Percentiles rank a stretch among this genome's conserved stretches.
phyloP scores from a whole-genome alignment of 2,797 vertebrate genomes.

The Lycodopsis pacificus region DNA sequence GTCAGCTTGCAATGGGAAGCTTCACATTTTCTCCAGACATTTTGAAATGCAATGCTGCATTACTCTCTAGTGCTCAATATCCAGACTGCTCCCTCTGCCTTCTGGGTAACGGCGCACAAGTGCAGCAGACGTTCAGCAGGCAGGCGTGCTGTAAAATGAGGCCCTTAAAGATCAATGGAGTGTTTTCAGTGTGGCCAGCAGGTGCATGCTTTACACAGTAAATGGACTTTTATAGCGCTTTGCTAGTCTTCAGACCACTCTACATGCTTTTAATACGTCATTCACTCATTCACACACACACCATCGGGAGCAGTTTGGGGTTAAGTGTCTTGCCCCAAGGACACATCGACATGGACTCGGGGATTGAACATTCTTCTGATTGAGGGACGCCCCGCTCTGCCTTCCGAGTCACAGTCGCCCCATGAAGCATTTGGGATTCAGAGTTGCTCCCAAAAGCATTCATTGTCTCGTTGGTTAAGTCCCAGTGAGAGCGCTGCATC shows the following conservation, averaged over 20 bases:
- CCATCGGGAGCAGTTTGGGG: no score
- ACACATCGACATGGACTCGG: background rate
- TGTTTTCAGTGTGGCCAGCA: background rate
- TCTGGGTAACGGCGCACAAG: background rate
- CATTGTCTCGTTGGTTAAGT: no score
- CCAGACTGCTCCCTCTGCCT: background rate
- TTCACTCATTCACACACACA: no score
- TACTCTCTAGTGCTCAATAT: background rate
- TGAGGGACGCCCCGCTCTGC: no score
- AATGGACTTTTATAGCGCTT: no score
- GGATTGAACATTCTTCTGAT: no score
- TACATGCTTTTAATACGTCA: no score
- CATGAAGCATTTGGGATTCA: no score
- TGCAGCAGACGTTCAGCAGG: background rate
- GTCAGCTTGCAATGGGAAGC: background rate
- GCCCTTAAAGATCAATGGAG: background rate
- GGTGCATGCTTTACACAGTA: constrained; percentile 12
- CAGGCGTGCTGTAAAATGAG: background rate
- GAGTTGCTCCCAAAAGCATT: no score
- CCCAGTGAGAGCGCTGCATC: constrained; percentile 9
- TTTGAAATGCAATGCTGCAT: constrained; percentile 7
- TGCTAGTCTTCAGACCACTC: no score
- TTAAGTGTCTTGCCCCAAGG: no score
- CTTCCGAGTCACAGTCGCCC: no score
- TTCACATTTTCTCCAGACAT: constrained; percentile 17